Percentiles rank a stretch among this genome's conserved stretches.
Evolutionary conservation across 2,888 invertebrate genomes (phyloP).

Genomic region (Mylabris sibirica): DNA sequence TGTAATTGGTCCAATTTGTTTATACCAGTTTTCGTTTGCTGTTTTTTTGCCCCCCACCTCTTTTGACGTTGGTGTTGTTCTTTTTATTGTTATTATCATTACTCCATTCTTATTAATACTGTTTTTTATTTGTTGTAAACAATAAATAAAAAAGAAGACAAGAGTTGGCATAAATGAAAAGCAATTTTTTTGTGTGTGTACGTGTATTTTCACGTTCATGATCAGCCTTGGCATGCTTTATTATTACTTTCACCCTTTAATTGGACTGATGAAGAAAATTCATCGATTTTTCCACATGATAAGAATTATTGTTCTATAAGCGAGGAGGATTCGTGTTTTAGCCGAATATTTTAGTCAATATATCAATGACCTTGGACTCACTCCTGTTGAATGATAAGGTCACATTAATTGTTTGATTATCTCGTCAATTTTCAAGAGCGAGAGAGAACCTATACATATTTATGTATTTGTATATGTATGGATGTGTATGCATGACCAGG

Average conservation of each 20-base stretch:
- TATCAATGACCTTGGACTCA: conserved; percentile 40
- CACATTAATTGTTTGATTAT: conserved; percentile 50
- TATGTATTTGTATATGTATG: too few species aligned
- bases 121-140: background rate
- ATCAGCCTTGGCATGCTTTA: background rate
- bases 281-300: background rate
- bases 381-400: conserved; percentile 44
- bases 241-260: conserved; percentile 4
- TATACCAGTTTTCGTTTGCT: conserved; percentile 22
- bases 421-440: conserved; percentile 32
- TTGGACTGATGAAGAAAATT: background rate
- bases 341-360: conserved; percentile 19
- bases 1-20: conserved; percentile 29
- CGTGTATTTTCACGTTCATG: background rate
- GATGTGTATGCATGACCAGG: background rate
- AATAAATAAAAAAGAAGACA: background rate
- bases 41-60: background rate
- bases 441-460: conserved; percentile 12
- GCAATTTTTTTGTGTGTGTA: background rate
- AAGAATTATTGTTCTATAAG: background rate
- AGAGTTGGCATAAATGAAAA: background rate
- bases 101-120: background rate
- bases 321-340: background rate
- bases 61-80: background rate
- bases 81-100: background rate